Conservation (phyloP, 2,888 invertebrate species). For the Coenonympha arcania region DNA sequence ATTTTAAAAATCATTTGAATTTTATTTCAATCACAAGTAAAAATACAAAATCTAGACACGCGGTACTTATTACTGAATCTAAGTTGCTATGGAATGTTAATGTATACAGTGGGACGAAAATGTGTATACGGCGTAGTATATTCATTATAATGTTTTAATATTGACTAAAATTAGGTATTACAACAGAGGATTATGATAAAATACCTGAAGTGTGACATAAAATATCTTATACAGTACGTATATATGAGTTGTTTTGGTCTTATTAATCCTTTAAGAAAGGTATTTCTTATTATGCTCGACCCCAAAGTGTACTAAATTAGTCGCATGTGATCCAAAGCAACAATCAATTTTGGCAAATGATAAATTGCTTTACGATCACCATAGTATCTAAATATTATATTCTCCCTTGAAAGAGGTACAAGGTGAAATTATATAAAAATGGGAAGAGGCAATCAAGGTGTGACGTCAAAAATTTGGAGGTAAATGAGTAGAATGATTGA, state of each 20-base stretch:
- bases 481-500: slow-evolving; percentile 68
- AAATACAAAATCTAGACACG: no score
- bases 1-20: no score
- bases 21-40: no score
- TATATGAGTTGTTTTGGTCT: not conserved
- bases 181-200: no score
- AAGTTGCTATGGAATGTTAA: no score
- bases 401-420: slow-evolving; percentile 32
- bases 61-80: no score
- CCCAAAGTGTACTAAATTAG: slow-evolving; percentile 40
- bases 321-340: slow-evolving; percentile 28
- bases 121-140: no score
- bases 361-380: slow-evolving; percentile 32
- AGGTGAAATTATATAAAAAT: slow-evolving; percentile 54
- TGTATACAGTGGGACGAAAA: no score
- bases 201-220: no score
- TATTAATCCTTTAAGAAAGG: slow-evolving; percentile 7
- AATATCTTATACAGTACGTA: not conserved
- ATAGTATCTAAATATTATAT: slow-evolving; percentile 29
- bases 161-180: no score
- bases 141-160: no score
- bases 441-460: slow-evolving; percentile 54
- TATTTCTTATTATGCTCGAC: slow-evolving; percentile 10
- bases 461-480: slow-evolving; percentile 58
- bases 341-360: slow-evolving; percentile 33